phyloP scores from a whole-genome alignment of 2,888 invertebrate species.

The Troglohyphantes excavatus region DNA sequence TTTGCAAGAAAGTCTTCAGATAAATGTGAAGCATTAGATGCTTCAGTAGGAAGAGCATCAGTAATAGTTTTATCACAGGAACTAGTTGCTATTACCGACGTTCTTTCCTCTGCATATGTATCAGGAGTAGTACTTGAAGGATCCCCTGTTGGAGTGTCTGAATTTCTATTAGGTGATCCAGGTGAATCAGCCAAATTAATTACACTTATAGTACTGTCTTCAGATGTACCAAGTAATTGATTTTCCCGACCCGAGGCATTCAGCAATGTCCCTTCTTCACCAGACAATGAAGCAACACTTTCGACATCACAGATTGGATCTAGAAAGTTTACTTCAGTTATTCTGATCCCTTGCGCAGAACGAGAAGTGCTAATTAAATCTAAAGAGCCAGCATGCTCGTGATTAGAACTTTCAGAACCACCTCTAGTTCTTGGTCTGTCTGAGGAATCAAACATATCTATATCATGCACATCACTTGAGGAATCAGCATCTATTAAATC shows the following conservation, averaged over 20 bases:
- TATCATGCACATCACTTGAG: slow-evolving; percentile 32
- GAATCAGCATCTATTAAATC: slow-evolving; percentile 53
- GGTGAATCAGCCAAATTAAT: slow-evolving; percentile 12
- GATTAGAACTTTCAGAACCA: slow-evolving; percentile 8
- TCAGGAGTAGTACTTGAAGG: background rate
- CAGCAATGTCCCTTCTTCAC: background rate
- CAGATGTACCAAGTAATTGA: background rate
- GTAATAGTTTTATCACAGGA: background rate
- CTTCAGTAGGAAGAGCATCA: slow-evolving; percentile 1
- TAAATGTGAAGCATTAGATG: background rate
- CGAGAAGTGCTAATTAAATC: slow-evolving; percentile 19
- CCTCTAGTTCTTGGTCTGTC: background rate
- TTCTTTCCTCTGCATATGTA: slow-evolving; percentile 18
- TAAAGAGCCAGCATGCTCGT: background rate
- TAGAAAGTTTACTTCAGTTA: background rate
- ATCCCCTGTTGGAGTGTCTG: background rate
- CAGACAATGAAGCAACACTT: background rate
- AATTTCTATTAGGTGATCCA: slow-evolving; percentile 14
- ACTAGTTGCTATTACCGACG: slow-evolving; percentile 3
- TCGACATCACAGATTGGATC: background rate
- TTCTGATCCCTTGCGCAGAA: background rate
- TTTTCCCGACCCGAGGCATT: background rate
- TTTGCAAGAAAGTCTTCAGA: slow-evolving; percentile 15
- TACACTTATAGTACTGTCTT: slow-evolving; percentile 9
- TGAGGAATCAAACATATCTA: slow-evolving; percentile 16